Conservation (phyloP, 2,888 invertebrate genomes). For the Anaspis maculata region DNA sequence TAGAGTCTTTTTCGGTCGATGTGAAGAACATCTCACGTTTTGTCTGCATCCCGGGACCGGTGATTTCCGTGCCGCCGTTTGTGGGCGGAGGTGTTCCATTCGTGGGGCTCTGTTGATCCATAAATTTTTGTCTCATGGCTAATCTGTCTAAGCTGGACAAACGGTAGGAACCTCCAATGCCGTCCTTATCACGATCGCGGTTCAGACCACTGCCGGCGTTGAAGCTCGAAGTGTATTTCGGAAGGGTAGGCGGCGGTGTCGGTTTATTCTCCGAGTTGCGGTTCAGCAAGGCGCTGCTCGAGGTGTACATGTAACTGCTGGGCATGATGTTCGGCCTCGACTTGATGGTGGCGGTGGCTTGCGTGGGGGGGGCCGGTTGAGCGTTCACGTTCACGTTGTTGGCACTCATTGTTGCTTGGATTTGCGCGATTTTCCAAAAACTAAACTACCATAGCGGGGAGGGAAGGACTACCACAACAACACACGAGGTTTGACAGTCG, state of each 20-base stretch:
- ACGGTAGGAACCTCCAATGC: constrained; percentile 66
- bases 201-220: constrained; percentile 58
- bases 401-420: constrained; percentile 34
- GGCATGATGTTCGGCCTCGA: constrained; percentile 45
- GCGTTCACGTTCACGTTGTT: constrained; percentile 41
- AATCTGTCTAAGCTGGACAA: constrained; percentile 75
- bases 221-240: constrained; percentile 71
- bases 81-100: constrained; percentile 11
- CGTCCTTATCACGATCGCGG: constrained; percentile 58
- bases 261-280: constrained; percentile 50
- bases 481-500: no score
- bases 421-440: no score
- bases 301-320: constrained; percentile 56
- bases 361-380: constrained; percentile 34
- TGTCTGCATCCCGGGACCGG: constrained; percentile 60
- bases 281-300: constrained; percentile 53
- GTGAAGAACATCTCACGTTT: constrained; percentile 86
- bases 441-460: constrained; percentile 9
- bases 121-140: constrained; percentile 72
- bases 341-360: constrained; percentile 42
- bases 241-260: constrained; percentile 69
- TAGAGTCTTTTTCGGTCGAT: constrained; percentile 45
- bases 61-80: constrained; percentile 40
- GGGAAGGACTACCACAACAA: no score
- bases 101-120: constrained; percentile 59